Evolutionary conservation across 2,797 vertebrate genomes (phyloP).

Genomic region (Rhabdophis nuchalis): DNA sequence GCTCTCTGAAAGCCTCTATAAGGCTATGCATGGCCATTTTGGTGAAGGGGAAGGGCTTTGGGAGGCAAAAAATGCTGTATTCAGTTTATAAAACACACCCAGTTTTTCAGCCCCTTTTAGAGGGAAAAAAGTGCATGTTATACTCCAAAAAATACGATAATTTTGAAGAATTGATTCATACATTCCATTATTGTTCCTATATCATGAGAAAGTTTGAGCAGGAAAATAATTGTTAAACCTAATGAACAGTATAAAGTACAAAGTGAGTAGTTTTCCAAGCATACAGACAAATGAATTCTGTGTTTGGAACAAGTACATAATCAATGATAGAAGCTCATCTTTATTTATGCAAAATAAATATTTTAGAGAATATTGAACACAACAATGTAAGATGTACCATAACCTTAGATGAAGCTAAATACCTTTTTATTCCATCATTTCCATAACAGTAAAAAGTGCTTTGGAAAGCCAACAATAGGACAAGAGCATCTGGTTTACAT

Average conservation of each 20-base stretch:
- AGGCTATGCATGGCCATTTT: too few species aligned
- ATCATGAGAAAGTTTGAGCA: background rate
- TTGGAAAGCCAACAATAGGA: background rate
- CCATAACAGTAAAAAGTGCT: background rate
- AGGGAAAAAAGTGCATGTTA: too few species aligned
- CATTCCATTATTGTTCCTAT: background rate
- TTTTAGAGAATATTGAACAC: background rate
- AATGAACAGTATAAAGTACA: background rate
- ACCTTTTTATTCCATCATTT: background rate
- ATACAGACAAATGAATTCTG: background rate
- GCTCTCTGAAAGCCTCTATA: too few species aligned
- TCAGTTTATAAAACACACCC: too few species aligned
- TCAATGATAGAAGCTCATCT: background rate
- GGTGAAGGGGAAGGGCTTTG: too few species aligned
- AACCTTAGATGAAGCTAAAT: background rate
- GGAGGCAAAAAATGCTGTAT: too few species aligned
- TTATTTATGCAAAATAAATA: background rate
- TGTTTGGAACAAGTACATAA: background rate
- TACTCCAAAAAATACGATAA: too few species aligned
- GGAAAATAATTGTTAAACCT: background rate
- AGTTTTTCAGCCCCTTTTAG: too few species aligned
- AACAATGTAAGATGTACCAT: background rate
- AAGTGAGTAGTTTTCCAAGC: background rate
- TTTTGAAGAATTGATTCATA: background rate
- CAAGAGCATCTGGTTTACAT: background rate